phyloP scores from a whole-genome alignment of 2,797 vertebrate species.

The Hyperoplus immaculatus region DNA sequence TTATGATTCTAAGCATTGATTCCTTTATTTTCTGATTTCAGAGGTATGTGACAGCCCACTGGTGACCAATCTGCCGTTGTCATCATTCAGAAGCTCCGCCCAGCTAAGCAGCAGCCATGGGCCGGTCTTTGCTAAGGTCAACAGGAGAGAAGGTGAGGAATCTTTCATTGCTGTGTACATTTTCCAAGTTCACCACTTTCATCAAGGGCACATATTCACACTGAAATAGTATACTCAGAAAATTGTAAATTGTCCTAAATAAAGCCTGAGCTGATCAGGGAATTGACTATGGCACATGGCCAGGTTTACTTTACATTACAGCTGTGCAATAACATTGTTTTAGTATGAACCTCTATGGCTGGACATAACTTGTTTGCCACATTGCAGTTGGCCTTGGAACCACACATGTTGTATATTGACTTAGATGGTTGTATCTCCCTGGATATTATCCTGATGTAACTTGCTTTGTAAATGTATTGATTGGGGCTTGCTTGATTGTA shows the following conservation, averaged over 20 bases:
- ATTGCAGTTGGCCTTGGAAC: too few species aligned
- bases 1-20: background rate
- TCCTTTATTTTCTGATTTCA: conserved; percentile 58
- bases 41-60: conserved; percentile 83
- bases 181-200: background rate
- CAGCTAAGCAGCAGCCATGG: conserved; percentile 81
- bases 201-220: background rate
- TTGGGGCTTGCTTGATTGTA: too few species aligned
- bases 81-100: conserved; percentile 85
- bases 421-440: background rate
- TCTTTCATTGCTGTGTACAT: background rate
- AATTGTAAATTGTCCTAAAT: conserved; percentile 1
- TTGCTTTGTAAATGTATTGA: background rate
- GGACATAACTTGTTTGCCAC: too few species aligned
- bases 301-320: conserved; percentile 6
- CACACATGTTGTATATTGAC: background rate
- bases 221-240: background rate
- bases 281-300: background rate
- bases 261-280: background rate
- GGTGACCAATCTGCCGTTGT: conserved; percentile 72
- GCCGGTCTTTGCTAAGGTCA: conserved; percentile 84
- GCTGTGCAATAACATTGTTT: too few species aligned
- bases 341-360: too few species aligned
- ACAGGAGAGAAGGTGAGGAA: conserved; percentile 84
- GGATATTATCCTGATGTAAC: background rate